phyloP scores from a whole-genome alignment of 2,888 invertebrate genomes.

The Smittia sp. region DNA sequence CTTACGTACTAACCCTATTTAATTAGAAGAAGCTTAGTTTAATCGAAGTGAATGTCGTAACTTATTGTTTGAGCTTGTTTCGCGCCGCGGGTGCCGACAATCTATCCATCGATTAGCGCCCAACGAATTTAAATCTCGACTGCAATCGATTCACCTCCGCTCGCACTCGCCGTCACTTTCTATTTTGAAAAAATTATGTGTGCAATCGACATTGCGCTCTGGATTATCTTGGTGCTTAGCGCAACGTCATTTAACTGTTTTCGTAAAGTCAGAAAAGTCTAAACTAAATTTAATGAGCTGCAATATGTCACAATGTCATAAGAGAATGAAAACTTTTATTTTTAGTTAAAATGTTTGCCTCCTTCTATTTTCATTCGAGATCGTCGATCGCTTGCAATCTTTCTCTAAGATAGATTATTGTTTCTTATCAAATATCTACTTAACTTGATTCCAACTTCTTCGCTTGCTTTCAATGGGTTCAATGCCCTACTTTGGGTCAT shows the following conservation, averaged over 20 bases:
- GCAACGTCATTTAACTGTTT: conserved; percentile 10
- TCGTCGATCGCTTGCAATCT: too few relatives aligned
- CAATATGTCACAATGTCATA: background rate
- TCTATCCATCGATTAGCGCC: background rate
- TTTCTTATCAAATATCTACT: too few relatives aligned
- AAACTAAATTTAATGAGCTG: conserved; percentile 13
- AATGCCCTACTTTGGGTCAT: too few relatives aligned
- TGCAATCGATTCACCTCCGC: too few relatives aligned
- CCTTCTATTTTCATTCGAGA: background rate
- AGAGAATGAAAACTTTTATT: background rate
- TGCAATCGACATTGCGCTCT: conserved; percentile 7
- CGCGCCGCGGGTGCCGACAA: background rate
- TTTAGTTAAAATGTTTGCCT: background rate
- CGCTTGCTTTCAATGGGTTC: too few relatives aligned
- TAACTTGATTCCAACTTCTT: too few relatives aligned
- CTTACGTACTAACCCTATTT: conserved; percentile 10
- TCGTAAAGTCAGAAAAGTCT: background rate
- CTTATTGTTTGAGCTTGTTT: background rate
- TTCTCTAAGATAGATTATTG: too few relatives aligned
- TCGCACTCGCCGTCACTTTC: background rate
- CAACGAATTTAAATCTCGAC: too few relatives aligned
- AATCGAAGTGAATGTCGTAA: conserved; percentile 6
- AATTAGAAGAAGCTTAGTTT: background rate
- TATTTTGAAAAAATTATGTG: background rate
- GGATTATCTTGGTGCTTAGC: background rate